Evolutionary conservation across 2,888 invertebrate genomes (phyloP), one percentile per base, ranked within the genome.

Genomic region (Drosophila nr. perissopoda): DNA sequence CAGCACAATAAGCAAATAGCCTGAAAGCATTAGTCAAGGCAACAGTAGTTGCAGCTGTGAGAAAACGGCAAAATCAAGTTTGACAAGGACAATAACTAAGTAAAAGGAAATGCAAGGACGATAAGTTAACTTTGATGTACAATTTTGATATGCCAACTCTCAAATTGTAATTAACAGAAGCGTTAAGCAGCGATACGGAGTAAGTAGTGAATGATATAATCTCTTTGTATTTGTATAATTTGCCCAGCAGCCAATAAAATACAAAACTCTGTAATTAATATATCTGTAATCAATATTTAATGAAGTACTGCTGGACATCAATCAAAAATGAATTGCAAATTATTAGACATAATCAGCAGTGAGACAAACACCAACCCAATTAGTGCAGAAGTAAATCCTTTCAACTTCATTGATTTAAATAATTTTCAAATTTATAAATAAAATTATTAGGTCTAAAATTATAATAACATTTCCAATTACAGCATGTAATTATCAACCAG

Each of bases 201-300:
- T 62, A 38, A 54, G 33, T 63, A 57, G 29, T 63, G 29, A 36
- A 48, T 61, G 66, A 56, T 64, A 59, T 61, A 66, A 57, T 61
- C 21, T 36, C 31, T 66, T 57, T 34, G 57, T 67, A 79, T 80
- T 83, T 77, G 63, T 74, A 71, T 62, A 64, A 76, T 69, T 81
- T 64, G 61, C 18, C 29, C 36, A 52, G 48, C 57, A 66, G 53
- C 62, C 11, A 49, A 64, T n/a, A 34, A 36, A 18, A 58, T 40
- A 11, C 52, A 36, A 31, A 36, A 7, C 16, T 25, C 5, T 34
- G 16, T 38, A 18, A n/a, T 51, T 66, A 33, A 33, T 59, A 69
- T 63, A 74, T 74, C 73, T 72, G 64, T 72, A 75, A 83, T 88
- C 74, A 82, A 82, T 83, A 74, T 79, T 82, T 69, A 83, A 73